These are phyloP conservation scores for Anoplophora glabripennis DNA, from an alignment of 1,140 invertebrate genomes.

Conservation along the genomic window DNA sequence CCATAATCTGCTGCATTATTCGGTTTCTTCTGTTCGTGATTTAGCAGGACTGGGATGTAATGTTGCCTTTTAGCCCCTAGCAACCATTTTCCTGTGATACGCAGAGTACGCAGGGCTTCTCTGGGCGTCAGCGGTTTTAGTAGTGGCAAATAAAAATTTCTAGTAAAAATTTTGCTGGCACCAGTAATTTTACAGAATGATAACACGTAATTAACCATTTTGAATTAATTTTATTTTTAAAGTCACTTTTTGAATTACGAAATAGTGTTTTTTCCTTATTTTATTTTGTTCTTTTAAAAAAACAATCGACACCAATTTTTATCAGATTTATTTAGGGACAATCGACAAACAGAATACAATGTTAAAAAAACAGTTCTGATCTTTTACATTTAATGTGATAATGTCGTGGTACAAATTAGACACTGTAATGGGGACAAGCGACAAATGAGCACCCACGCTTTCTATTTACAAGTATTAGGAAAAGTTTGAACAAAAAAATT, in stretches of 20 bases:
- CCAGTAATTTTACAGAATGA: slow-evolving; percentile 81
- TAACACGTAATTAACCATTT: slow-evolving; percentile 52
- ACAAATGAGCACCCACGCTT: too few relatives aligned
- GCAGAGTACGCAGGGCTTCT: slow-evolving; percentile 74
- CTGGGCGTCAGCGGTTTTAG: slow-evolving; percentile 77
- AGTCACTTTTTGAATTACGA: too few relatives aligned
- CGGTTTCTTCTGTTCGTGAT: slow-evolving; percentile 62
- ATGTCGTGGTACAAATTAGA: too few relatives aligned
- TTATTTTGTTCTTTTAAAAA: background rate
- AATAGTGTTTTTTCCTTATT: too few relatives aligned
- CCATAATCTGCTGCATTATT: slow-evolving; percentile 61
- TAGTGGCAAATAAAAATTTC: slow-evolving; percentile 80
- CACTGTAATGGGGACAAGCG: too few relatives aligned
- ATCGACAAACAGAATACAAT: too few relatives aligned
- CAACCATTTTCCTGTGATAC: slow-evolving; percentile 71
- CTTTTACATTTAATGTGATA: too few relatives aligned
- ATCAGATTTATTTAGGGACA: slow-evolving; percentile 2
- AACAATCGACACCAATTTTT: slow-evolving; percentile 6
- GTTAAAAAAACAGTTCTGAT: too few relatives aligned
- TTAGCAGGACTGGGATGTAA: slow-evolving; percentile 72
- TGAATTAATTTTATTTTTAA: background rate
- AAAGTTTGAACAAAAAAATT: slow-evolving; percentile 5
- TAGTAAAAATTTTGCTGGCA: slow-evolving; percentile 72
- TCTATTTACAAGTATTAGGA: background rate
- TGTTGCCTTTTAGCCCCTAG: slow-evolving; percentile 64